phyloP scores from a whole-genome alignment of 2,797 vertebrate genomes.

The Borostomias antarcticus region DNA sequence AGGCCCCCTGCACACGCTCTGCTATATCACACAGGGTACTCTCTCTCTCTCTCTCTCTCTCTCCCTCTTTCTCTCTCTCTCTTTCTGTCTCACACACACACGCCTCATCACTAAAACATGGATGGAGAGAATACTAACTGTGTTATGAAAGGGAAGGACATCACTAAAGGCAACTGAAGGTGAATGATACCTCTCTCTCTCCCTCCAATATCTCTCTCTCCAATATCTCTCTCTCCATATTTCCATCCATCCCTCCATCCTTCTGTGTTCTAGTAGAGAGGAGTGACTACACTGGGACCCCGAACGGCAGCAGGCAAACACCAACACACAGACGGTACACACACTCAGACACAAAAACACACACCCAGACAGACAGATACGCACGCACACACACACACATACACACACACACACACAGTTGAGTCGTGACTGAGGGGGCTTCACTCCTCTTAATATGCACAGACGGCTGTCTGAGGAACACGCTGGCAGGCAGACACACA shows the following conservation, averaged over 20 bases:
- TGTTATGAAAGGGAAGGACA: background rate
- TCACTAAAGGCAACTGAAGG: background rate
- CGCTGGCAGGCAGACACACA: slow-evolving; percentile 40
- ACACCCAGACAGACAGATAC: slow-evolving; percentile 67
- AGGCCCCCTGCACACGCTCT: slow-evolving; percentile 16
- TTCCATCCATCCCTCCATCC: slow-evolving; percentile 25
- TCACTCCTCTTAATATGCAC: slow-evolving; percentile 71
- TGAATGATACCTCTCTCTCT: slow-evolving; percentile 1
- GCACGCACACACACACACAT: slow-evolving; percentile 60
- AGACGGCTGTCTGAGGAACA: slow-evolving; percentile 67
- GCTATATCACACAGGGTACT: background rate
- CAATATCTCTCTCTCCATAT: slow-evolving; percentile 24
- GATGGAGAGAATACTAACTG: slow-evolving; percentile 11
- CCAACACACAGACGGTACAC: slow-evolving; percentile 16
- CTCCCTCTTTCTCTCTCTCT: slow-evolving; percentile 33
- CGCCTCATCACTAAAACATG: slow-evolving; percentile 57
- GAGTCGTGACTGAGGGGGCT: slow-evolving; percentile 77
- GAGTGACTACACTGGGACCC: background rate
- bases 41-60: slow-evolving; percentile 27
- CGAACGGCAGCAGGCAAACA: slow-evolving; percentile 2
- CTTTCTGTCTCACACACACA: too few relatives aligned
- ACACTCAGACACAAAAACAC: slow-evolving; percentile 22
- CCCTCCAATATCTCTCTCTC: too few relatives aligned
- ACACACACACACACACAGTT: slow-evolving; percentile 50
- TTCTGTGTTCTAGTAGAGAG: slow-evolving; percentile 5